Conservation (phyloP, 1,140 invertebrate genomes). For the Platorchestia sp. region DNA sequence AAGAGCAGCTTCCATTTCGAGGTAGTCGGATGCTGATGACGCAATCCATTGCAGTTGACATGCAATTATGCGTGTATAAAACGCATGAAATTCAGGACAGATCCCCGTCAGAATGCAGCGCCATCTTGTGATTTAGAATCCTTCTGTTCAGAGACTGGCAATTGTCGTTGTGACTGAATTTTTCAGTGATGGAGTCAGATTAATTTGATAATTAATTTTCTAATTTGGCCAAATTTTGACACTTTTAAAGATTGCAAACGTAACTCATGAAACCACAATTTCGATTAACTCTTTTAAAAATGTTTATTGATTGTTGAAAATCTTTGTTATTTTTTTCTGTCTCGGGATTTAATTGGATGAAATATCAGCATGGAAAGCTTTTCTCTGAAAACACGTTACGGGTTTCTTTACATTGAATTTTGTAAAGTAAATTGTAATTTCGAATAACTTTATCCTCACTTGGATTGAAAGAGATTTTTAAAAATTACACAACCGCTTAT, state of each 20-base stretch:
- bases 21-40: background rate
- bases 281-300: background rate
- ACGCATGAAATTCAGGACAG: background rate
- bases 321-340: background rate
- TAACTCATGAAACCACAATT: background rate
- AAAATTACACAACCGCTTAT: no score
- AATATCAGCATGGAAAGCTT: no score
- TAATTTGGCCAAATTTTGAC: background rate
- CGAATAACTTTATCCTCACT: no score
- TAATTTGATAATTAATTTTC: background rate
- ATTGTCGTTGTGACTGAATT: background rate
- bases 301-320: background rate
- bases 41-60: background rate
- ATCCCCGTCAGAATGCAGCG: background rate
- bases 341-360: no score
- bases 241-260: background rate
- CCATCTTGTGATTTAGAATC: background rate
- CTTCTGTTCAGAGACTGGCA: background rate
- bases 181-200: background rate
- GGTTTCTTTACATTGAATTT: no score
- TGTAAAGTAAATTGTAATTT: no score
- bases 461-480: no score
- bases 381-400: no score
- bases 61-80: background rate
- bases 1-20: background rate